Conservation (phyloP, 2,113 vertebrate species). For the Mus pahari region DNA sequence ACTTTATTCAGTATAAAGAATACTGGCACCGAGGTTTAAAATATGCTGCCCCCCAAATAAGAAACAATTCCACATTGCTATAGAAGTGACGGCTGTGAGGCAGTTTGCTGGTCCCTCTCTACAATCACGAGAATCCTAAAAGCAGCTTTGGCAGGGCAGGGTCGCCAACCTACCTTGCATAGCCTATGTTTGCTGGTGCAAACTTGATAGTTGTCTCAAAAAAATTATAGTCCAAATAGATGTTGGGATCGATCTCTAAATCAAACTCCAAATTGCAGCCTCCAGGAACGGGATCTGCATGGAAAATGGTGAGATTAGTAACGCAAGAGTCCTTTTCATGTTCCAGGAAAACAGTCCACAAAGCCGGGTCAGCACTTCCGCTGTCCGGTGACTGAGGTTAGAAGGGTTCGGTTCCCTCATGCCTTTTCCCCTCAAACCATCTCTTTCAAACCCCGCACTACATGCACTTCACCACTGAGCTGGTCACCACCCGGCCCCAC, state of each 20-base stretch:
- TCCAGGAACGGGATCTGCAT: conserved; percentile 95
- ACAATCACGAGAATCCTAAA: background rate
- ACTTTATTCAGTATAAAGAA: background rate
- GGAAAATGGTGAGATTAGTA: conserved; percentile 59
- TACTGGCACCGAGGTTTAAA: conserved; percentile 29
- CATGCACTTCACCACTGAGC: background rate
- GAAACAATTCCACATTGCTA: background rate
- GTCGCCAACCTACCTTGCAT: conserved; percentile 87
- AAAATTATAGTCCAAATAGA: conserved; percentile 93
- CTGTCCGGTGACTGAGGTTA: background rate
- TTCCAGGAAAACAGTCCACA: background rate
- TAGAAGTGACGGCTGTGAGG: background rate
- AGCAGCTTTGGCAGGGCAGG: background rate
- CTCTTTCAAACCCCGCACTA: no score
- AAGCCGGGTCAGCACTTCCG: background rate
- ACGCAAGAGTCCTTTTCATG: background rate
- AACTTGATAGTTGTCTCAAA: conserved; percentile 92
- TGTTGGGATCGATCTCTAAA: conserved; percentile 93
- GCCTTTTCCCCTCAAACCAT: background rate
- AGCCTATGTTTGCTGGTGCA: conserved; percentile 94
- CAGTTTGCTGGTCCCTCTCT: background rate
- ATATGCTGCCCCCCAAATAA: background rate
- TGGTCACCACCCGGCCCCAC: background rate
- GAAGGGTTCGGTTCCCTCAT: background rate
- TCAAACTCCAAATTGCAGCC: conserved; percentile 94